These are phyloP conservation scores for Biston stratarius DNA, from an alignment of 2,888 invertebrate genomes.

Conservation along the genomic window DNA sequence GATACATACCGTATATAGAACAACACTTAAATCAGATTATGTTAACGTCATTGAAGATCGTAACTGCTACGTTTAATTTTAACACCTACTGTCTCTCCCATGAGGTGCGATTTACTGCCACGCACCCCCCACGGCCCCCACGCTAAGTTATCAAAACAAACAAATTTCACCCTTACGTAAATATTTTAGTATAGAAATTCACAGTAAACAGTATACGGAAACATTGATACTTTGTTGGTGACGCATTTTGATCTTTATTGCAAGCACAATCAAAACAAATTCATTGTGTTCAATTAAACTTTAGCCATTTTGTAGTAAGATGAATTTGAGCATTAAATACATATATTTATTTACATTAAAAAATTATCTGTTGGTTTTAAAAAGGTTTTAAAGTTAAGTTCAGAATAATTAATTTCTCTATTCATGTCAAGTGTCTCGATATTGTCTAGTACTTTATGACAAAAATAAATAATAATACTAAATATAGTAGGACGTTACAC, in stretches of 20 bases:
- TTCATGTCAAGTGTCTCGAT: too few species aligned
- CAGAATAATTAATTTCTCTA: not conserved
- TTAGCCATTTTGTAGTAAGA: not conserved
- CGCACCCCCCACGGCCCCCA: conserved; percentile 29
- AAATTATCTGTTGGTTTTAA: too few species aligned
- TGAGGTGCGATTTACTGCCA: conserved; percentile 33
- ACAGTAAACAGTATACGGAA: not conserved
- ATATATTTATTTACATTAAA: too few species aligned
- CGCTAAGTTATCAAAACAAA: conserved; percentile 53
- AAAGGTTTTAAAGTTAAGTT: too few species aligned
- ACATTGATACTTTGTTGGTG: conserved; percentile 14
- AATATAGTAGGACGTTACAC: too few species aligned
- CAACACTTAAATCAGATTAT: conserved; percentile 16
- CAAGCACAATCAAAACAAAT: conserved; percentile 7
- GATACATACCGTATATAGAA: not conserved
- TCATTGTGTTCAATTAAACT: conserved; percentile 1
- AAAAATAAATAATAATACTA: too few species aligned
- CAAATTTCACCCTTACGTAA: conserved; percentile 45
- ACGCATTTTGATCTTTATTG: conserved; percentile 10
- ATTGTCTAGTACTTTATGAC: too few species aligned
- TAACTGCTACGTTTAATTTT: conserved; percentile 36
- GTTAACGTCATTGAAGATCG: conserved; percentile 13
- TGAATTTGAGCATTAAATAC: not conserved
- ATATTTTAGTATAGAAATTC: conserved; percentile 25
- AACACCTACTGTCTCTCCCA: conserved; percentile 26